A percentile compares a stretch with the other conserved stretches of the same genome.
Evolutionary conservation across 2,888 invertebrate species (phyloP).

Genomic region (Drosophila peninsularis): DNA sequence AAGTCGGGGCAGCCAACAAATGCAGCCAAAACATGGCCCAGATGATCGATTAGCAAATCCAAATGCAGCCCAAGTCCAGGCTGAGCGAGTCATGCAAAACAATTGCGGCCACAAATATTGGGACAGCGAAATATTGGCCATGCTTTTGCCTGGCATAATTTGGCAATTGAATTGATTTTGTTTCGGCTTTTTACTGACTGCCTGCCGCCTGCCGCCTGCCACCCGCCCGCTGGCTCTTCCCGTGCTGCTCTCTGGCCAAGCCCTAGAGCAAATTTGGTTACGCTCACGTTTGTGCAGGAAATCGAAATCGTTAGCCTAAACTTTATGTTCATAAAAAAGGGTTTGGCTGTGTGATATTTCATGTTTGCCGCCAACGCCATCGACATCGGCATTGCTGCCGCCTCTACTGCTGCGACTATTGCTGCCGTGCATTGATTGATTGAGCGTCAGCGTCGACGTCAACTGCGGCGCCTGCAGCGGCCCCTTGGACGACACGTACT

Average conservation of each 20-base stretch:
- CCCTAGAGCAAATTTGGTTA: constrained; percentile 77
- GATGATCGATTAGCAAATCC: constrained; percentile 72
- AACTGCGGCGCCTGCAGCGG: constrained; percentile 47
- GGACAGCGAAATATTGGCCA: constrained; percentile 71
- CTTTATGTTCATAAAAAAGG: constrained; percentile 71
- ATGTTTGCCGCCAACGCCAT: constrained; percentile 76
- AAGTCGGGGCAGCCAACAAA: constrained; percentile 31
- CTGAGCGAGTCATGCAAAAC: constrained; percentile 70
- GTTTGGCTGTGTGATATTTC: constrained; percentile 77
- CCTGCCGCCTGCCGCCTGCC: neutral
- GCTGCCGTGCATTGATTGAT: constrained; percentile 68
- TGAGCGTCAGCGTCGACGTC: constrained; percentile 52
- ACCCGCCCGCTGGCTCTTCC: constrained; percentile 5
- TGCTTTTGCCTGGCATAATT: constrained; percentile 70
- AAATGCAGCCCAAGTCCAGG: constrained; percentile 59
- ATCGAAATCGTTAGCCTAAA: constrained; percentile 66
- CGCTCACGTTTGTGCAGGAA: constrained; percentile 81
- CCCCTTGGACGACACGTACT: constrained; percentile 63
- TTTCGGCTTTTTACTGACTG: constrained; percentile 27
- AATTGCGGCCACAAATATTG: constrained; percentile 76
- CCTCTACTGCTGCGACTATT: constrained; percentile 21
- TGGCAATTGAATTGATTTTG: constrained; percentile 76
- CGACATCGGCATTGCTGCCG: constrained; percentile 45
- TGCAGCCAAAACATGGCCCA: constrained; percentile 56
- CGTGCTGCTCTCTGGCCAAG: constrained; percentile 54